phyloP scores from a whole-genome alignment of 2,888 invertebrate species.

The Epistrophella euchroma region DNA sequence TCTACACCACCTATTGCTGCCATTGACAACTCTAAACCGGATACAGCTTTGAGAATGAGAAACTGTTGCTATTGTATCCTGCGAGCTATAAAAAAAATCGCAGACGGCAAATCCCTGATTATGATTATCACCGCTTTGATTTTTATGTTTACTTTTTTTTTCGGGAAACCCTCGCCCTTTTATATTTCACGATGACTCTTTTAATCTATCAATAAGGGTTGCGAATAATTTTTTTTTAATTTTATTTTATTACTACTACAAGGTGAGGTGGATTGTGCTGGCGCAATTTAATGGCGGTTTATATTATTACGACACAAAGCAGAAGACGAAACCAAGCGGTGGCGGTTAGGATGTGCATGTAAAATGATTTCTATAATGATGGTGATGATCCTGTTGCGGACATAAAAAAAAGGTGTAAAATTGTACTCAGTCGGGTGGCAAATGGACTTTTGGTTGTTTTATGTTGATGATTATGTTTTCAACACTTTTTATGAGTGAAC shows the following conservation, averaged over 20 bases:
- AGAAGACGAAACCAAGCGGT: conserved; percentile 22
- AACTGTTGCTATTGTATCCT: conserved; percentile 11
- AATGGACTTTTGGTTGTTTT: conserved; percentile 73
- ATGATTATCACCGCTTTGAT: conserved; percentile 55
- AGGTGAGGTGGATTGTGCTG: conserved; percentile 48
- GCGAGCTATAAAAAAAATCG: conserved; percentile 55
- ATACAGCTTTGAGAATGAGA: neutral
- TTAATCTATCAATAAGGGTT: conserved; percentile 73
- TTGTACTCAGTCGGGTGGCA: conserved; percentile 65
- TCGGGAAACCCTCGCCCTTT: conserved; percentile 10
- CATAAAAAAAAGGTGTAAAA: conserved; percentile 75
- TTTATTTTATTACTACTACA: conserved; percentile 60
- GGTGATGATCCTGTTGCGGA: conserved; percentile 62
- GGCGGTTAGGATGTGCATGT: conserved; percentile 45
- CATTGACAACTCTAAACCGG: neutral
- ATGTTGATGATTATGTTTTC: conserved; percentile 70
- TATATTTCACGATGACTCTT: conserved; percentile 52
- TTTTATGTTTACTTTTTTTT: conserved; percentile 23
- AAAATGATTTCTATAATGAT: conserved; percentile 45
- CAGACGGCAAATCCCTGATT: conserved; percentile 54
- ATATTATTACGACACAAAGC: conserved; percentile 19
- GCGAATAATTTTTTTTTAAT: conserved; percentile 46
- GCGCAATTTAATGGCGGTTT: conserved; percentile 27
- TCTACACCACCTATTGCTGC: neutral
- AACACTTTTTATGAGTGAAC: conserved; percentile 17